phyloP scores from a whole-genome alignment of 2,888 invertebrate genomes.

The Athalia circularis region DNA sequence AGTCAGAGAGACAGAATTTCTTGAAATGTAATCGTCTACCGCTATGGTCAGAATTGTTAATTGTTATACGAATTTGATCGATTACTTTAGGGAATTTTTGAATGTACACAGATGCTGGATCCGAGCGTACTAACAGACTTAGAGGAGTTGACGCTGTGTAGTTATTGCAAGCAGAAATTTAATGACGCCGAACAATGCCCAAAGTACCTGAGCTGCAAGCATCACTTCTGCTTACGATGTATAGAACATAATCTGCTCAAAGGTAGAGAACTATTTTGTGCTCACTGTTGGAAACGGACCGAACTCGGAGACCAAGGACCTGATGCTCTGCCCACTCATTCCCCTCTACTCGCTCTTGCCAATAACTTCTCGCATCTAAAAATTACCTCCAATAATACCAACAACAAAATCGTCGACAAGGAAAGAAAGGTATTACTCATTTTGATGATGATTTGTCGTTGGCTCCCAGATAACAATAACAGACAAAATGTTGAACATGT shows the following conservation, averaged over 20 bases:
- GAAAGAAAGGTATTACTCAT: conserved; percentile 71
- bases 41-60: conserved; percentile 20
- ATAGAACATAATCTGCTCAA: conserved; percentile 82
- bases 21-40: neutral
- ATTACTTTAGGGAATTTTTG: conserved; percentile 9
- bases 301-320: conserved; percentile 82
- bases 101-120: conserved; percentile 76
- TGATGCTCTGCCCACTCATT: conserved; percentile 82
- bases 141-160: conserved; percentile 85
- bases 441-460: conserved; percentile 41
- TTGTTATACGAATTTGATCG: conserved; percentile 27
- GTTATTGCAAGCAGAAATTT: conserved; percentile 85
- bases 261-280: conserved; percentile 82
- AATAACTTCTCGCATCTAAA: conserved; percentile 80
- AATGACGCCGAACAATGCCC: conserved; percentile 84
- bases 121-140: conserved; percentile 80
- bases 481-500: no score
- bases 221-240: conserved; percentile 86
- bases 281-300: conserved; percentile 85
- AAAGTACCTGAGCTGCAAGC: conserved; percentile 85
- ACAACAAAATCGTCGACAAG: conserved; percentile 74
- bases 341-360: conserved; percentile 81
- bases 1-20: no score
- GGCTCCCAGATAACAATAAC: no score
- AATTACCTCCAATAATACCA: conserved; percentile 74